phyloP scores from a whole-genome alignment of 1,140 invertebrate genomes.

The Palaemon carinicauda region DNA sequence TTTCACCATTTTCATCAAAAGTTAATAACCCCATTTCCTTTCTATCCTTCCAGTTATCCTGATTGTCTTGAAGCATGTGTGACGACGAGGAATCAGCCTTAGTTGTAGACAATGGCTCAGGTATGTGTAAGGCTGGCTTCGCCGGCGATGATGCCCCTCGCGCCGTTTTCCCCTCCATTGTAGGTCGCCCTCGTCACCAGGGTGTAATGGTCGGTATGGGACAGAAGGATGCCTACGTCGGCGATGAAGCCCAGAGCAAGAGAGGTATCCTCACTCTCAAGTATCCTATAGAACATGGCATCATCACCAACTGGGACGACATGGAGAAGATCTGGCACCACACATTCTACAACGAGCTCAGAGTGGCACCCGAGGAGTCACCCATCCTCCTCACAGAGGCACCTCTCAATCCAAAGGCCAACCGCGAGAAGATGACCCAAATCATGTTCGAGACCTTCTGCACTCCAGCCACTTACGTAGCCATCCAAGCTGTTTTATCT shows the following conservation, averaged over 20 bases:
- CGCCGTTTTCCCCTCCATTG: slow-evolving; percentile 87
- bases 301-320: slow-evolving; percentile 96
- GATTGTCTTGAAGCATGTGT: no score
- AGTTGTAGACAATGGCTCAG: slow-evolving; percentile 82
- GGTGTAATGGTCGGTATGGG: slow-evolving; percentile 98
- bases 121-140: slow-evolving; percentile 97
- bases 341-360: slow-evolving; percentile 93
- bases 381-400: slow-evolving; percentile 91
- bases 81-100: no score
- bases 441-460: slow-evolving; percentile 72
- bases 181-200: slow-evolving; percentile 71
- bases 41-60: no score
- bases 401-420: slow-evolving; percentile 90
- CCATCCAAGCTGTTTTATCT: slow-evolving; percentile 65
- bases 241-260: slow-evolving; percentile 96
- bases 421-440: slow-evolving; percentile 78
- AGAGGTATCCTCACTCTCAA: slow-evolving; percentile 84
- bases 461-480: slow-evolving; percentile 90
- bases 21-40: no score
- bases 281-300: slow-evolving; percentile 94
- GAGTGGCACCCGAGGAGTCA: slow-evolving; percentile 93
- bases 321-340: slow-evolving; percentile 99
- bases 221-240: slow-evolving; percentile 96
- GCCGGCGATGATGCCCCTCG: slow-evolving; percentile 94
- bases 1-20: no score